These are phyloP conservation scores for Poliocrania exsul DNA, from an alignment of 2,797 vertebrate genomes.

Conservation along the genomic window DNA sequence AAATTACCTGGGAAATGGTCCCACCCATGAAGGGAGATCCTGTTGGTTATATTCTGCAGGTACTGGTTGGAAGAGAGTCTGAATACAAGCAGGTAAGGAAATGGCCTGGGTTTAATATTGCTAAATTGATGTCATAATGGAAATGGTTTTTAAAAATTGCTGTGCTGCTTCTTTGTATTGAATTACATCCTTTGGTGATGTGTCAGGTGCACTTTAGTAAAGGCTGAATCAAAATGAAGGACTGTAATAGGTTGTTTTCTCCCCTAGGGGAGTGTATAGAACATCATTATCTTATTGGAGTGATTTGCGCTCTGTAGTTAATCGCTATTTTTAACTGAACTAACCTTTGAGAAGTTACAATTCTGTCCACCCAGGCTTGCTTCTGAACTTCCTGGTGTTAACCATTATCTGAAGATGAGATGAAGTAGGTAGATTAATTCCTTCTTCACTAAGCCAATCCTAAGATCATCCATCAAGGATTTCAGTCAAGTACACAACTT, in stretches of 20 bases:
- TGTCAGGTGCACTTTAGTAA: constrained; percentile 3
- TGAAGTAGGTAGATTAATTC: neutral
- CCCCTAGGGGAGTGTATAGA: neutral
- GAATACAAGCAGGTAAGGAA: constrained; percentile 94
- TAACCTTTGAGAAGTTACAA: neutral
- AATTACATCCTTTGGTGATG: neutral
- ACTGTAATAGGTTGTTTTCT: neutral
- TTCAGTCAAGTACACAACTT: neutral
- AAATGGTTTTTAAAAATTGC: neutral
- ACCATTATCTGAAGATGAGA: neutral
- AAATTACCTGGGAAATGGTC: constrained; percentile 93
- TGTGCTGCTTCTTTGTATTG: neutral
- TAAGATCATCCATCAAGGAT: neutral
- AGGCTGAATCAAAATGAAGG: constrained; percentile 24
- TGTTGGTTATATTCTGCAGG: constrained; percentile 91
- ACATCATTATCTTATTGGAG: neutral
- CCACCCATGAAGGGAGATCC: constrained; percentile 95
- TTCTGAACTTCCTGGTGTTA: neutral
- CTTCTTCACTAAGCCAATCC: neutral
- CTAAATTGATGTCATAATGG: neutral
- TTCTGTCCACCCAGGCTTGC: neutral
- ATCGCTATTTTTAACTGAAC: neutral
- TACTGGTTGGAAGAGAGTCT: constrained; percentile 92
- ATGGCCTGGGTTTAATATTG: neutral
- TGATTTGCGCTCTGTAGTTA: neutral